A percentile compares a stretch with the other conserved stretches of the same genome.
Evolutionary conservation across 2,888 invertebrate species (phyloP).

Genomic region (Parnassius apollo): DNA sequence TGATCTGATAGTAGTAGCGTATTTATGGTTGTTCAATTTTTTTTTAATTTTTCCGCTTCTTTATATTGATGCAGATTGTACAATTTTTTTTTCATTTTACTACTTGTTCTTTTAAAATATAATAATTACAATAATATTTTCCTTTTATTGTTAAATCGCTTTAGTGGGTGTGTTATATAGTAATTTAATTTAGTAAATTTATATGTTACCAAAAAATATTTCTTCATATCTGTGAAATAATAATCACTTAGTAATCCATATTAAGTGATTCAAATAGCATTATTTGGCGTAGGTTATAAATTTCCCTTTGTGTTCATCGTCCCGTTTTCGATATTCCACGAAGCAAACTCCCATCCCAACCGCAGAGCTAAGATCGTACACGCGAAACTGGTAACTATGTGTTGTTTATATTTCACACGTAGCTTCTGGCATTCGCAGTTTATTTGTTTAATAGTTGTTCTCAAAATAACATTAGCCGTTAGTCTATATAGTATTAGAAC

Average conservation of each 20-base stretch:
- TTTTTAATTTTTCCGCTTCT: no score
- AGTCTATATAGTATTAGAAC: constrained; percentile 10
- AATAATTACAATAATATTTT: no score
- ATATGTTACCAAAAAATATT: no score
- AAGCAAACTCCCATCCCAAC: constrained; percentile 9
- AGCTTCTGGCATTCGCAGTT: constrained; percentile 16
- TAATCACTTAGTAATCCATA: not conserved
- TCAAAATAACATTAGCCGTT: constrained; percentile 23
- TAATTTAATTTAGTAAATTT: no score
- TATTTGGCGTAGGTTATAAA: constrained; percentile 12
- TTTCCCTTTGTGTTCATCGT: constrained; percentile 7
- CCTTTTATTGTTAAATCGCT: no score
- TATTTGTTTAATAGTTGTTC: constrained; percentile 27
- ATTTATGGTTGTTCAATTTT: no score
- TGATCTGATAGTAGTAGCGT: no score
- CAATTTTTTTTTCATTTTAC: no score
- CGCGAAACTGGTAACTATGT: constrained; percentile 18
- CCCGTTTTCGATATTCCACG: constrained; percentile 17
- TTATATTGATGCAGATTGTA: no score
- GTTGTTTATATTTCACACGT: constrained; percentile 18
- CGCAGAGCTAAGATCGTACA: constrained; percentile 11
- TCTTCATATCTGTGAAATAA: no score
- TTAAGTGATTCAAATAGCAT: constrained; percentile 6
- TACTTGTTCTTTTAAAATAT: no score
- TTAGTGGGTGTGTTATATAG: no score